Base-by-base conservation (phyloP, 2,113 vertebrate species). In the Ochotona curzoniae region DNA sequence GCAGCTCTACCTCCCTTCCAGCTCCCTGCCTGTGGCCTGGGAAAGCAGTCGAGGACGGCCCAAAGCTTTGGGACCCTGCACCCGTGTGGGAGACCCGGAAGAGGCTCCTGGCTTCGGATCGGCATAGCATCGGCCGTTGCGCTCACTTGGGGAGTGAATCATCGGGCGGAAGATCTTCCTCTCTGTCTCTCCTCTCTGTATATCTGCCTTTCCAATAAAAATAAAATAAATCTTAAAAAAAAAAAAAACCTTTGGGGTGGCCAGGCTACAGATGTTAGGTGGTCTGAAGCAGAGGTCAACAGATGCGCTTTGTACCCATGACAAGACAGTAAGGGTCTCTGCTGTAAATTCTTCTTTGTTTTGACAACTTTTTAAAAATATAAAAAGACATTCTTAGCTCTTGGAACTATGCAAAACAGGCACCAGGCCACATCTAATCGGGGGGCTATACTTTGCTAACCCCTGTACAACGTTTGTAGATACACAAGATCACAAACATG, bases 331-430 rank as follows among this genome's bases (percentile, higher is more conserved):
- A 90, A 54, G 76, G 28, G n/a, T n/a, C n/a, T n/a, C n/a, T n/a
- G n/a, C n/a, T n/a, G n/a, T n/a, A n/a, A 44, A 44, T 44, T 44
- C 38, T 44, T 73, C 35, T 70, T 35, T 63, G 49, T 18, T 75
- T 91, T 82, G 82, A 73, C 13, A 74, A n/a, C 26, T 4, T 35
- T 69, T 73, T 84, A 54, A 51, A 92, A 89, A 91, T 44, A 13
- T 8, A 44, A 64, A 61, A 80, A 79, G 17, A 21, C 1, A 25
- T 79, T 61, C 51, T 51, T 38, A 44, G 79, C 32, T n/a, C 61
- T 49, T 32, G 8, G 47, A 13, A 54, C 1, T 54, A 84, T 1
- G 70, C 10, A 44, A 21, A 79, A 70, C 13, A 83, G 21, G 49
- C 8, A 66, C 28, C 5, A 20, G 30, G 44, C 12, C 32, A 7